Base-by-base conservation (phyloP, 2,113 vertebrate genomes). In the Corvus moneduloides region DNA sequence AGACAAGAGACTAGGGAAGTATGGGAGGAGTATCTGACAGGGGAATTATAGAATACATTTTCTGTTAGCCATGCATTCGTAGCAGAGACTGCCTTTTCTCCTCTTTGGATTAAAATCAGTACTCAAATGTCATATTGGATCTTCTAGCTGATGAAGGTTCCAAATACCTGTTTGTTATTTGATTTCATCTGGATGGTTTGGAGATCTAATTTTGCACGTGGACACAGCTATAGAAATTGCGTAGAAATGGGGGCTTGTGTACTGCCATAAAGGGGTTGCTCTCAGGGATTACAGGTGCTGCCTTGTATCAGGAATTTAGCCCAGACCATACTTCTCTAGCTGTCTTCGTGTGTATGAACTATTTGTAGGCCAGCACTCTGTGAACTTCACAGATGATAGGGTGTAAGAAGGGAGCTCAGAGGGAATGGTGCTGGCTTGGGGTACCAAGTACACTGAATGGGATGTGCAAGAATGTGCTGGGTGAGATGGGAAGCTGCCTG, bases 281-380 rank as follows among this genome's bases (percentile, higher is more conserved):
- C 16, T 75, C 16, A 51, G 26, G 56, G 32, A 8, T 74, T 67
- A 11, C 5, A n/a, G 46, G 7, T 75, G 37, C 46, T 85, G 56
- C 59, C 9, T 66, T 67, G 1, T 23, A 33, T 41, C 39, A 44
- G n/a, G 32, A 89, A 17, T 23, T 52, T 52, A 56, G 18, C 18
- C 4, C 30, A 6, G 20, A 16, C 55, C 4, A 1, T 54, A 3
- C 10, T 69, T 68, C 39, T 17, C 12, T 76, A 32, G 10, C 24
- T 52, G 30, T 59, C 18, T 43, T 48, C 0, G 1, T 1, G 1
- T 52, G 33, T 43, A 10, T 2, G 3, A 79, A 4, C 33, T 49
- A 0, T 51, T 71, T 69, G 13, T 76, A 46, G 71, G 28, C 13
- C 59, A 74, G 22, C 51, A 18, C 15, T 11, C n/a, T 58, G 4